phyloP scores from a whole-genome alignment of 2,888 invertebrate species.

The Stenodera caucasica region DNA sequence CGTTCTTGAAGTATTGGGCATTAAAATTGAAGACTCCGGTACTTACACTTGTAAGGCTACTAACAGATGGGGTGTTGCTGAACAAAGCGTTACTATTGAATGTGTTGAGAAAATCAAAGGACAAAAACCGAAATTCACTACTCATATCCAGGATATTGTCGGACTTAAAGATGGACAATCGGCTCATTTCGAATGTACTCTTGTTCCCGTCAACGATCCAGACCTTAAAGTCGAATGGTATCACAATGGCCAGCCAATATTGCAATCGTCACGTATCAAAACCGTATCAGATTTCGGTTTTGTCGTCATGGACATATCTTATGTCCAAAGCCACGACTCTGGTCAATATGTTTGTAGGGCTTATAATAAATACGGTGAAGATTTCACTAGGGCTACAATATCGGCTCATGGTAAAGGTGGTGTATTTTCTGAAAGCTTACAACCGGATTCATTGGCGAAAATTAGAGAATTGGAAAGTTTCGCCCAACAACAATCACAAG shows the following conservation, averaged over 20 bases:
- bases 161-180: slow-evolving; percentile 90
- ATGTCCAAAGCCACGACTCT: slow-evolving; percentile 88
- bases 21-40: slow-evolving; percentile 90
- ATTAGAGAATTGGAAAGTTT: slow-evolving; percentile 83
- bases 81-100: slow-evolving; percentile 79
- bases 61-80: slow-evolving; percentile 86
- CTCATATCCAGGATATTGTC: slow-evolving; percentile 80
- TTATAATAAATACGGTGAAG: slow-evolving; percentile 87
- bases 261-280: slow-evolving; percentile 88
- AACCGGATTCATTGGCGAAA: slow-evolving; percentile 86
- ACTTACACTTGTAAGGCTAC: slow-evolving; percentile 86
- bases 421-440: slow-evolving; percentile 85
- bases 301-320: slow-evolving; percentile 92
- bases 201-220: slow-evolving; percentile 92
- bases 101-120: slow-evolving; percentile 84
- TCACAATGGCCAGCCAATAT: slow-evolving; percentile 87
- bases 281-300: slow-evolving; percentile 95
- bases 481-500: slow-evolving; percentile 68
- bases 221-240: slow-evolving; percentile 96
- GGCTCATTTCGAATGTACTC: slow-evolving; percentile 93
- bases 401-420: slow-evolving; percentile 83
- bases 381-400: slow-evolving; percentile 82
- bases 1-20: slow-evolving; percentile 92
- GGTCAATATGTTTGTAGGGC: slow-evolving; percentile 94
- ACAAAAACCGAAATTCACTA: slow-evolving; percentile 85